Percentiles rank a stretch among this genome's conserved stretches.
Evolutionary conservation across 2,888 invertebrate genomes (phyloP).

Genomic region (Dolichomitus sp.): DNA sequence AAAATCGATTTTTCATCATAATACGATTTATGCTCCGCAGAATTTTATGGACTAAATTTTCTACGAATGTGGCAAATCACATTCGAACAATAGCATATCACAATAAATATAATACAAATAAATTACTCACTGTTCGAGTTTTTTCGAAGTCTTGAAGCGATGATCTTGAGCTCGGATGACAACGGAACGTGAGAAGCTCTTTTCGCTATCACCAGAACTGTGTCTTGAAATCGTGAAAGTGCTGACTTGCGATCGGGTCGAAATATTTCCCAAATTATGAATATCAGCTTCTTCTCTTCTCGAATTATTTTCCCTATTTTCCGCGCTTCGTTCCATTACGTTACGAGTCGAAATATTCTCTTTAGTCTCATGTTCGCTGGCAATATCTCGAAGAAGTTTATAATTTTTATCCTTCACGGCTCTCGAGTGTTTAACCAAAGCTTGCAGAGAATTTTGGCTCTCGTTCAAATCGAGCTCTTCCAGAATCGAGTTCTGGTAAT

Average conservation of each 20-base stretch:
- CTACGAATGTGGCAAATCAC: too few species aligned
- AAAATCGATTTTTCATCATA: neutral
- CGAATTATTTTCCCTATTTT: slow-evolving; percentile 64
- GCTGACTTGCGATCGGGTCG: slow-evolving; percentile 82
- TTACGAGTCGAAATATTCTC: slow-evolving; percentile 70
- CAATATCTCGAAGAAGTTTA: slow-evolving; percentile 78
- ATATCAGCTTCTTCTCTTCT: slow-evolving; percentile 70
- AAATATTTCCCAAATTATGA: slow-evolving; percentile 78
- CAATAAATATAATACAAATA: neutral
- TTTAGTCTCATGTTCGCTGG: slow-evolving; percentile 76
- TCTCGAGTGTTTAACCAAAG: slow-evolving; percentile 81
- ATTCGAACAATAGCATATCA: neutral
- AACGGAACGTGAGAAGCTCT: slow-evolving; percentile 82
- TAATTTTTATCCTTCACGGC: slow-evolving; percentile 78
- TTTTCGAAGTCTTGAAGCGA: slow-evolving; percentile 81
- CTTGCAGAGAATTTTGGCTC: slow-evolving; percentile 80
- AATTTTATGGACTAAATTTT: neutral
- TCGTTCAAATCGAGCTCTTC: slow-evolving; percentile 79
- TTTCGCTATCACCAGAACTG: slow-evolving; percentile 83
- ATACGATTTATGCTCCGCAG: neutral
- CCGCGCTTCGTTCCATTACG: slow-evolving; percentile 69
- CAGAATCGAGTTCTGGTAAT: slow-evolving; percentile 75
- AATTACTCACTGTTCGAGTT: slow-evolving; percentile 83
- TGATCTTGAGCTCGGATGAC: slow-evolving; percentile 81
- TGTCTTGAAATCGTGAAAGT: slow-evolving; percentile 83